A percentile compares a stretch with the other conserved stretches of the same genome.
Evolutionary conservation across 1,140 invertebrate species (phyloP).

Genomic region (Protaetia brevitarsis): DNA sequence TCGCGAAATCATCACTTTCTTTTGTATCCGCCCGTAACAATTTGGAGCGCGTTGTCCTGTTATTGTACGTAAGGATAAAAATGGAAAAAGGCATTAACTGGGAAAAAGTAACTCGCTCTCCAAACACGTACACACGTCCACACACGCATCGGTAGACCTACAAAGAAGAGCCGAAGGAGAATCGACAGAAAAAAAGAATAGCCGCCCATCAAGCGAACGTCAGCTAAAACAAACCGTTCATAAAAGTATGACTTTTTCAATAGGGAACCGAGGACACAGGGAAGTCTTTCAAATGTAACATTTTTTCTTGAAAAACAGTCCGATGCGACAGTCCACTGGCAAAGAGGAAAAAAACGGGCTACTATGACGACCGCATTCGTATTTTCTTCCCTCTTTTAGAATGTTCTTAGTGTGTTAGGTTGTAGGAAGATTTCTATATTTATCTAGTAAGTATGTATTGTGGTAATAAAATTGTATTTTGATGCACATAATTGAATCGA

Average conservation of each 20-base stretch:
- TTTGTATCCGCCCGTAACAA: neutral
- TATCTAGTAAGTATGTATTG: no score
- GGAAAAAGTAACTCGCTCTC: neutral
- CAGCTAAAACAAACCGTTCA: neutral
- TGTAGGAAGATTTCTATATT: no score
- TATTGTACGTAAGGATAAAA: neutral
- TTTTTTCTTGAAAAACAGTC: neutral
- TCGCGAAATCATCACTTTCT: neutral
- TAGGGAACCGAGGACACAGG: neutral
- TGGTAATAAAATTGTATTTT: no score
- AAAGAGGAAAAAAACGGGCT: no score
- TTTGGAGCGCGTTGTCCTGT: neutral
- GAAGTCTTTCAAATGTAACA: neutral
- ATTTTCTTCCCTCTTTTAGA: no score
- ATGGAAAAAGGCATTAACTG: conserved; percentile 1
- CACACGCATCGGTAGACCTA: neutral
- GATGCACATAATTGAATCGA: no score
- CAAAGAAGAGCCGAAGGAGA: neutral
- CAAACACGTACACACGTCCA: neutral
- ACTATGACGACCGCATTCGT: no score
- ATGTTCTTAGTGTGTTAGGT: no score
- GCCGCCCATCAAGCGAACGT: neutral
- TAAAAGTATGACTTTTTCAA: conserved; percentile 3
- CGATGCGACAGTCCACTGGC: neutral
- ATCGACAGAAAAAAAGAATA: neutral